A percentile compares a stretch with the other conserved stretches of the same genome.
phyloP scores from a whole-genome alignment of 2,797 vertebrate genomes.

The Fistularia commersonii region DNA sequence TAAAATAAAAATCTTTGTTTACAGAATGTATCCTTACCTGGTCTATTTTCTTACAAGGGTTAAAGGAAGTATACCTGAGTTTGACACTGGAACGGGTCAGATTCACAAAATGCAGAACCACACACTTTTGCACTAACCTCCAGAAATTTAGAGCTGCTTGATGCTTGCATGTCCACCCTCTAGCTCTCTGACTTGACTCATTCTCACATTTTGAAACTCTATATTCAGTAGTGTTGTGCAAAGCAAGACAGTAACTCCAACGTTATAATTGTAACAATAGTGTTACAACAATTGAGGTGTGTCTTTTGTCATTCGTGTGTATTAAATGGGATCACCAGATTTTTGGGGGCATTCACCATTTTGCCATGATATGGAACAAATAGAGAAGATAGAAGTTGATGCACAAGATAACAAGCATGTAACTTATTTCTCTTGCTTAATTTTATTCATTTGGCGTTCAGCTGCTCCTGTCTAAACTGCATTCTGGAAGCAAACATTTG shows the following conservation, averaged over 20 bases:
- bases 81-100: not conserved
- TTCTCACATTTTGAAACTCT: constrained; percentile 25
- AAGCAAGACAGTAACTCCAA: constrained; percentile 8
- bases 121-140: constrained; percentile 58
- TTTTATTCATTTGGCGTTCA: no score
- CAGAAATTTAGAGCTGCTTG: constrained; percentile 35
- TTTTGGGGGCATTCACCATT: no score
- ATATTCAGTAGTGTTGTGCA: constrained; percentile 21
- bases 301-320: constrained; percentile 26
- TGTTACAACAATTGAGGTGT: constrained; percentile 5
- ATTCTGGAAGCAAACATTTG: no score
- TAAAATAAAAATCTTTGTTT: constrained; percentile 86
- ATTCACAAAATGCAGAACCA: constrained; percentile 9
- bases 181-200: constrained; percentile 25
- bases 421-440: no score
- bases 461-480: no score
- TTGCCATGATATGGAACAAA: no score
- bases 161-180: constrained; percentile 35
- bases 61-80: not conserved
- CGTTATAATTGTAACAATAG: constrained; percentile 24
- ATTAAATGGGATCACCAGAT: not conserved
- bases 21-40: constrained; percentile 59
- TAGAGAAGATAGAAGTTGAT: no score
- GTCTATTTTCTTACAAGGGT: constrained; percentile 60
- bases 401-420: no score